Base-by-base conservation (phyloP, 2,888 invertebrate genomes). In the Carcina quercana region DNA sequence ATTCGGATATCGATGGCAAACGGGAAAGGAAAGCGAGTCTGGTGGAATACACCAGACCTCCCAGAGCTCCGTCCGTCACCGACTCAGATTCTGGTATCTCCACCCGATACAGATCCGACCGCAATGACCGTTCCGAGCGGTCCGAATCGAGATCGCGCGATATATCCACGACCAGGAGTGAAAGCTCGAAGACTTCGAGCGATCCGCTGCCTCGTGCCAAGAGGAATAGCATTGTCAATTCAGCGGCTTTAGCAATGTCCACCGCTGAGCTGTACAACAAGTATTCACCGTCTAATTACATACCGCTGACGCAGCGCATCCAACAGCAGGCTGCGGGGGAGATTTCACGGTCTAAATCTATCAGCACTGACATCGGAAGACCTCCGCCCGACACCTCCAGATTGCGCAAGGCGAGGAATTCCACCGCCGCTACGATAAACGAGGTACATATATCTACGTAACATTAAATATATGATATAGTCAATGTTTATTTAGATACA, bases 241-340 rank as follows among this genome's bases (percentile, higher is more conserved):
- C 82, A 4, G 82, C 82, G 19, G 79, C 85, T 15, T 58, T 85
- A 53, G 85, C 80, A 30, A 89, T 85, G 87, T 88, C 83, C 31
- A 86, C 85, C 1, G 88, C 91, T 17, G 91, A 92, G 42, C 70
- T 92, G 40, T 88, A 90, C 59, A 89, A 89, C 54, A 92, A 91
- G 67, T 93, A 93, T 59, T 92, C 92, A 21, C 91, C 92, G 28
- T 86, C 89, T 22, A 88, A 90, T 60, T 92, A 93, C 67, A 87
- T 90, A 56, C 91, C 92, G 39, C 51, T 78, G 22, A 82, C 86
- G 1, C 80, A 83, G 39, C 57, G 84, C 34, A 48, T 82, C 1
- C 73, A 78, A 28, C 65, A 72, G 28, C 66, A 65, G 10, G 33
- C 34, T 7, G 35, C 35, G 32, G 68, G 71, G 0, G 82, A 83